A percentile compares a stretch with the other conserved stretches of the same genome.
phyloP scores from a whole-genome alignment of 2,888 invertebrate species.

The Xestia rhomboidea region DNA sequence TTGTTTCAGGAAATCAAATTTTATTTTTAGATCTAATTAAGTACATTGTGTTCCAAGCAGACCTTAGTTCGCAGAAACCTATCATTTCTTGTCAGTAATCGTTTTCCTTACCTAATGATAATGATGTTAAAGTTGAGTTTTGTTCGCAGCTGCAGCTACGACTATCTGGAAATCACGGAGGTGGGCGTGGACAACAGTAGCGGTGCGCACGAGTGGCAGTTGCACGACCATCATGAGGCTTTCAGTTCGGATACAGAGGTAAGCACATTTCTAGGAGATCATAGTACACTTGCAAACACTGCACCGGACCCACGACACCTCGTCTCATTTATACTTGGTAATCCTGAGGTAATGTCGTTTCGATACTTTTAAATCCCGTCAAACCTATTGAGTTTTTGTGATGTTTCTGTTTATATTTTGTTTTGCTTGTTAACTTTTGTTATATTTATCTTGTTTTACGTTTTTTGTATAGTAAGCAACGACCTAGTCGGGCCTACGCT shows the following conservation, averaged over 20 bases:
- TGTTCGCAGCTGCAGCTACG: conserved; percentile 93
- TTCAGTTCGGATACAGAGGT: conserved; percentile 84
- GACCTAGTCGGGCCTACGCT: no score
- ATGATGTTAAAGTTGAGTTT: conserved; percentile 7
- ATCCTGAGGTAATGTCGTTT: no score
- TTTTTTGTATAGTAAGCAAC: no score
- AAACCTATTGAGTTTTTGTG: no score
- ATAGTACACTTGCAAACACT: no score
- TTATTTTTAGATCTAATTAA: neutral
- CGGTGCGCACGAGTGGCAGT: conserved; percentile 77
- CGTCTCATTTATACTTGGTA: no score
- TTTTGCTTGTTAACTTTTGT: no score
- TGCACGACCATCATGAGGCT: conserved; percentile 78
- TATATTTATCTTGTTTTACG: no score
- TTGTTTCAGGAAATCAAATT: neutral
- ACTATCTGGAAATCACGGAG: conserved; percentile 93
- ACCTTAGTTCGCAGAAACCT: neutral
- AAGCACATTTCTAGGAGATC: neutral
- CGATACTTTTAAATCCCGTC: no score
- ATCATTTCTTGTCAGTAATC: neutral
- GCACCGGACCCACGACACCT: no score
- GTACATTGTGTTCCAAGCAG: neutral
- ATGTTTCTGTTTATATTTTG: no score
- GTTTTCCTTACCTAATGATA: neutral
- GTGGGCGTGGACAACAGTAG: conserved; percentile 78